Percentiles rank a stretch among this genome's conserved stretches.
These are phyloP conservation scores for Panopea generosa DNA, from an alignment of 2,888 invertebrate genomes.

Conservation along the genomic window DNA sequence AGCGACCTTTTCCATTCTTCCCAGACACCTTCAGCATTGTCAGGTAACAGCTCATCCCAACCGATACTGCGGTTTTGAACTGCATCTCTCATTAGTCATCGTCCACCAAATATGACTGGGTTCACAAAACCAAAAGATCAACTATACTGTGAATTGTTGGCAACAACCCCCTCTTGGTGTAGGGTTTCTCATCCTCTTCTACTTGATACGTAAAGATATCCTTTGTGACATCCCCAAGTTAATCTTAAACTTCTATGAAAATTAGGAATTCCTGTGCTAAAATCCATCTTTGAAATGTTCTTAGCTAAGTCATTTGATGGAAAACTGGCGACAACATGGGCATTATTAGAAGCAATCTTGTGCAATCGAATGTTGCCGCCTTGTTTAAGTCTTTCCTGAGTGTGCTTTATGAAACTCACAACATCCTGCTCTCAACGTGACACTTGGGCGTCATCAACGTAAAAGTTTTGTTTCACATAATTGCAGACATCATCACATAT, in stretches of 20 bases:
- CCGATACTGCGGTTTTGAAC: too few species aligned
- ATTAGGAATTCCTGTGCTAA: background rate
- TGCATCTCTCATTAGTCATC: too few species aligned
- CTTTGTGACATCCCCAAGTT: slow-evolving; percentile 8
- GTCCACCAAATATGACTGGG: too few species aligned
- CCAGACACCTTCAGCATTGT: too few species aligned
- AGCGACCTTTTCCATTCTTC: too few species aligned
- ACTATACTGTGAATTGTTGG: too few species aligned
- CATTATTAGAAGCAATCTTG: slow-evolving; percentile 26
- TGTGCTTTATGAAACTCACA: slow-evolving; percentile 13
- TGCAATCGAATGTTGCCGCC: slow-evolving; percentile 27
- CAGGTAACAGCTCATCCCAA: too few species aligned
- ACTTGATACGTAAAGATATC: slow-evolving; percentile 8
- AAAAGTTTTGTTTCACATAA: too few species aligned
- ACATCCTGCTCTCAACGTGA: too few species aligned
- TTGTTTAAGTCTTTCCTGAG: slow-evolving; percentile 7
- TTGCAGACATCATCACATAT: too few species aligned
- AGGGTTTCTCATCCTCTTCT: background rate
- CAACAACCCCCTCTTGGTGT: slow-evolving; percentile 6
- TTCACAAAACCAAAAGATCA: too few species aligned
- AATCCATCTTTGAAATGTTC: background rate
- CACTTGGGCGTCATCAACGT: too few species aligned
- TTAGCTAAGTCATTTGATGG: slow-evolving; percentile 7
- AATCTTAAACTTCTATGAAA: slow-evolving; percentile 25
- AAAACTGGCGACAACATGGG: slow-evolving; percentile 9